phyloP scores from a whole-genome alignment of 2,888 invertebrate genomes.

The Brachypalpus laphriformis region DNA sequence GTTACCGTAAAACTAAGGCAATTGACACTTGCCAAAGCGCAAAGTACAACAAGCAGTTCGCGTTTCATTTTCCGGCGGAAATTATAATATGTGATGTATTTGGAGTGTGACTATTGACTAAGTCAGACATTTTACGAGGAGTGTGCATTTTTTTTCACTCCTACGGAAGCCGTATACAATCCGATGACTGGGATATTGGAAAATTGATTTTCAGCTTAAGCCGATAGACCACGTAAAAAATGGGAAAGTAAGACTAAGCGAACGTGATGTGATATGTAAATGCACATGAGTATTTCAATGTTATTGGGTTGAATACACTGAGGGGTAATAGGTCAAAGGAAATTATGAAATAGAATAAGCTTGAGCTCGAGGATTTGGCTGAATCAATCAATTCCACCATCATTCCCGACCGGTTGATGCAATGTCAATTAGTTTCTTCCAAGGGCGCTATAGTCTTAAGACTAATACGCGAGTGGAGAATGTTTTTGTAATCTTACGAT shows the following conservation, averaged over 20 bases:
- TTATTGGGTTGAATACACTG: background rate
- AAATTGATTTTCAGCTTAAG: constrained; percentile 64
- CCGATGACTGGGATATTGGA: constrained; percentile 40
- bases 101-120: constrained; percentile 30
- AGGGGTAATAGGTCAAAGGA: background rate
- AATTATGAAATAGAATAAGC: background rate
- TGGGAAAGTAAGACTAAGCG: background rate
- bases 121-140: constrained; percentile 1
- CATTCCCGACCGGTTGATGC: background rate
- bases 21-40: constrained; percentile 59
- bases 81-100: constrained; percentile 6
- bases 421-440: no score
- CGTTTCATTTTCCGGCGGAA: constrained; percentile 44
- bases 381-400: no score
- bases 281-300: background rate
- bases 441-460: no score
- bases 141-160: constrained; percentile 14
- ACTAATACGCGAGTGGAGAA: no score
- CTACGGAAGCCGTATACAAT: constrained; percentile 53
- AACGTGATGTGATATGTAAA: constrained; percentile 2
- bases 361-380: background rate
- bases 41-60: constrained; percentile 23
- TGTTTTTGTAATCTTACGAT: no score
- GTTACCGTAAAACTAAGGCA: constrained; percentile 80
- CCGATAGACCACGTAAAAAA: background rate